Evolutionary conservation across 2,113 vertebrate genomes (phyloP).

Genomic region (Prunella himalayana): DNA sequence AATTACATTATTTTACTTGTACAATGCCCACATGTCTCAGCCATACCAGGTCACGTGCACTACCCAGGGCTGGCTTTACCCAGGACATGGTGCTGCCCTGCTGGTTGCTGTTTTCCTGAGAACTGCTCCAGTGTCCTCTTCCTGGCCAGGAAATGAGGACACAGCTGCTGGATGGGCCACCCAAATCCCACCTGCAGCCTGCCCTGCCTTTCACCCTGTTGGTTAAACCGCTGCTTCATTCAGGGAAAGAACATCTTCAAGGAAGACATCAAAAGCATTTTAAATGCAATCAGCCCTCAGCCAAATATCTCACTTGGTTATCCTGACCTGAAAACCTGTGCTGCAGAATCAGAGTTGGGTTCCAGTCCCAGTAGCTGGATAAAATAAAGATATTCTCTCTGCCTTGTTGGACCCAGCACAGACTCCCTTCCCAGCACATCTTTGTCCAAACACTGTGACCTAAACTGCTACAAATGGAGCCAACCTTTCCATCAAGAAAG

Average conservation of each 20-base stretch:
- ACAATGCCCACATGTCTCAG: neutral
- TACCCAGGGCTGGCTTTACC: neutral
- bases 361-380: neutral
- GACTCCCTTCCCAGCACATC: neutral
- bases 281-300: neutral
- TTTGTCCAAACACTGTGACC: constrained; percentile 52
- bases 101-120: neutral
- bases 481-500: constrained; percentile 64
- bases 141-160: neutral
- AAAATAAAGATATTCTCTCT: neutral
- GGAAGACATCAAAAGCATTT: neutral
- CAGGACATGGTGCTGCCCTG: neutral
- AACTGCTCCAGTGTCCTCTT: neutral
- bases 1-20: neutral
- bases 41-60: rapidly evolving
- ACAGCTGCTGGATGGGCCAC: neutral
- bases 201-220: neutral
- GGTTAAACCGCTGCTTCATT: neutral
- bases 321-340: neutral
- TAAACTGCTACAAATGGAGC: neutral
- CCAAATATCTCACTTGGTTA: neutral
- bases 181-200: neutral
- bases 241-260: neutral
- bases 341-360: neutral
- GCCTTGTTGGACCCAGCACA: neutral